phyloP scores from a whole-genome alignment of 1,140 invertebrate species.

The Forficula auricularia region DNA sequence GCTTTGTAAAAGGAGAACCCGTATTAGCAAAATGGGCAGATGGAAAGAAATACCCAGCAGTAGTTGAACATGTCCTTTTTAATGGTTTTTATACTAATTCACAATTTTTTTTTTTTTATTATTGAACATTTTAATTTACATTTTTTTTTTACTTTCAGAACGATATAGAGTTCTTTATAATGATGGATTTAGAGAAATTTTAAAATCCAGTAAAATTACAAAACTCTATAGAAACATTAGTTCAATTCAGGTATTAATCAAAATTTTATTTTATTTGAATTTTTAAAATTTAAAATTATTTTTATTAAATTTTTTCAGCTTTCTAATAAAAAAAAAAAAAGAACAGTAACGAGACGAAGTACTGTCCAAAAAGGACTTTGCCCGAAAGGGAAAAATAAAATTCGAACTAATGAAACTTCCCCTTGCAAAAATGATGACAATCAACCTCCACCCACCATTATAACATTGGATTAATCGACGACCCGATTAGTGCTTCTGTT shows the following conservation, averaged over 20 bases:
- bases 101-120: conserved; percentile 13
- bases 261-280: conserved; percentile 18
- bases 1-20: conserved; percentile 52
- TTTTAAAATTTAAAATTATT: too few relatives aligned
- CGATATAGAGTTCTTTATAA: conserved; percentile 68
- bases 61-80: conserved; percentile 45
- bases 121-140: conserved; percentile 12
- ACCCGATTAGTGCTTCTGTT: too few relatives aligned
- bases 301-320: too few relatives aligned
- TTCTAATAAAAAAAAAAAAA: too few relatives aligned
- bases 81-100: conserved; percentile 36
- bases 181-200: conserved; percentile 62
- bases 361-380: too few relatives aligned
- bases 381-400: too few relatives aligned
- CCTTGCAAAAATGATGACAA: too few relatives aligned
- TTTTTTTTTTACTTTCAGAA: conserved; percentile 36
- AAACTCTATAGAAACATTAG: conserved; percentile 28
- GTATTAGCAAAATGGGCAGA: conserved; percentile 74
- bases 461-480: too few relatives aligned
- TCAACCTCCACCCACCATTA: too few relatives aligned
- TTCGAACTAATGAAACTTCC: too few relatives aligned
- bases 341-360: too few relatives aligned
- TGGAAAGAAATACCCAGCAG: conserved; percentile 64
- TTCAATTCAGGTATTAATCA: conserved; percentile 2
- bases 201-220: conserved; percentile 44